Base-by-base conservation (phyloP, 2,113 vertebrate species). In the Dasyurus viverrinus region DNA sequence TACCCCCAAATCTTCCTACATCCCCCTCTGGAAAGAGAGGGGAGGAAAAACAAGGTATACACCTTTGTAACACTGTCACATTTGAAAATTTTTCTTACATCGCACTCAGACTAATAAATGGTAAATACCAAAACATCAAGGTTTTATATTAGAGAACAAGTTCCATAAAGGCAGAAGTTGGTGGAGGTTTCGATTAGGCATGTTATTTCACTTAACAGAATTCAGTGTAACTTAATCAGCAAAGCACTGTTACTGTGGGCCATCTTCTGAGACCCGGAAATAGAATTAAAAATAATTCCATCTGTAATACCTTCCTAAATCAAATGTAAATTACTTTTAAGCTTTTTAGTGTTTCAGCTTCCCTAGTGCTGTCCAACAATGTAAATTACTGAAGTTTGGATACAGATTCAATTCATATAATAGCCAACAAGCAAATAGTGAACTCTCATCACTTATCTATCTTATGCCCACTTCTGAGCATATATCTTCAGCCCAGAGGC, bases 81-180 rank as follows among this genome's bases (percentile, higher is more conserved):
- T 90, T 94, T 95, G 53, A 93, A 92, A 46, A 93, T 23, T 84
- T 84, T 93, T n/a, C 26, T 92, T 92, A 54, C 24, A 55, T 93
- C 94, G 90, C 92, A 93, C 94, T 89, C n/a, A 95, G 96, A 92
- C 19, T 36, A 36, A 91, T 25, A 96, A 60, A 94, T 93, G 22
- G 91, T 94, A 95, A 95, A 90, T 92, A 92, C 60, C 89, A 95
- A 97, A 97, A 91, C 93, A 94, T 93, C 94, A 91, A 90, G n/a
- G 6, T 84, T 84, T 84, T 42, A 42, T 84, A 42, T 36, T 42
- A 84, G 36, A 76, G 68, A 76, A 57, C 24, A 57, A 84, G 16
- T 84, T 42, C 19, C 16, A 84, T 7, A 22, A 42, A 7, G 68
- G n/a, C 19, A 84, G 68, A 84, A 42, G 22, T 84, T 84, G 19